These are phyloP conservation scores for Dermatophagoides farinae DNA, from an alignment of 1,140 invertebrate species.

Conservation along the genomic window DNA sequence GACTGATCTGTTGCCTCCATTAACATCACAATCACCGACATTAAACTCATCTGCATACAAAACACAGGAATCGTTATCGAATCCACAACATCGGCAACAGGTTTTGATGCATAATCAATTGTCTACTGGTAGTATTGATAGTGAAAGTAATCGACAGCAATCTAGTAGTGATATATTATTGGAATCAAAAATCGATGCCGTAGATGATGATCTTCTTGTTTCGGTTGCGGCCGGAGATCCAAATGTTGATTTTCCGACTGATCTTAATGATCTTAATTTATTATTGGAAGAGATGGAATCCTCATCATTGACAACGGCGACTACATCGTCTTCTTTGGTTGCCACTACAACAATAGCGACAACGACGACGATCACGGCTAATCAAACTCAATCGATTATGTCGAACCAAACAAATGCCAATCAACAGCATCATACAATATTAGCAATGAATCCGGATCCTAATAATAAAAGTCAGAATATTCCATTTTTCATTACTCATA, in stretches of 20 bases:
- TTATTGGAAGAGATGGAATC: conserved; percentile 1
- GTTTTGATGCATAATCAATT: neutral
- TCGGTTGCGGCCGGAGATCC: neutral
- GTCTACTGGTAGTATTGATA: too few relatives aligned
- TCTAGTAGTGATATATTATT: neutral
- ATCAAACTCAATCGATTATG: neutral
- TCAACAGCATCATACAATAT: neutral
- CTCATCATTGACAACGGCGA: neutral
- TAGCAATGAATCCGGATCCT: neutral
- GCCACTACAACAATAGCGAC: neutral
- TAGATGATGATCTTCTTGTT: neutral
- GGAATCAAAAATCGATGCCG: neutral
- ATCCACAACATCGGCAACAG: neutral
- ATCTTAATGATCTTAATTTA: conserved; percentile 1
- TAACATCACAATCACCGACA: neutral
- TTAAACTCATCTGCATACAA: neutral
- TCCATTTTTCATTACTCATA: neutral
- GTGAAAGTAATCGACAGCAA: neutral
- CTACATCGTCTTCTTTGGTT: neutral
- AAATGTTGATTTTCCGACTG: neutral
- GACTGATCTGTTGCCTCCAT: neutral
- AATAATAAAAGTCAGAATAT: too few relatives aligned
- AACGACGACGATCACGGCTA: neutral
- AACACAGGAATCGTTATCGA: neutral
- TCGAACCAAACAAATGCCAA: neutral